Evolutionary conservation across 2,113 vertebrate species (phyloP).

Genomic region (Bombycilla garrulus): DNA sequence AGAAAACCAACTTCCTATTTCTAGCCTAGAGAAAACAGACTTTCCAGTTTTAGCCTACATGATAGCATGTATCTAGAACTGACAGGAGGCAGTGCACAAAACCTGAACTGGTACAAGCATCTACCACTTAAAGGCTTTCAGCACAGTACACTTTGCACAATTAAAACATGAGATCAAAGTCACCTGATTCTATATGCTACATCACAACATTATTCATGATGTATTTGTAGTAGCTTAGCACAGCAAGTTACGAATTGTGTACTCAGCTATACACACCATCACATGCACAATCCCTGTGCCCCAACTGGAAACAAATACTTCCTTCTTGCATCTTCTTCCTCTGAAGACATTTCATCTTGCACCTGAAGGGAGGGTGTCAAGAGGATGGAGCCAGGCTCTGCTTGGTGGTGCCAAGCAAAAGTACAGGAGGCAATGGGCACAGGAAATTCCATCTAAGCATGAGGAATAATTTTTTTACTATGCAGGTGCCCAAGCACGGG

Average conservation of each 20-base stretch:
- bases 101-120: not conserved
- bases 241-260: not conserved
- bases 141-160: not conserved
- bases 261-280: not conserved
- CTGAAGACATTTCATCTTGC: not conserved
- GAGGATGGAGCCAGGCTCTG: not conserved
- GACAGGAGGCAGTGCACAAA: not conserved
- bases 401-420: not conserved
- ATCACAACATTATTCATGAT: not conserved
- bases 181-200: not conserved
- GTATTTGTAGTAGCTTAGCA: not conserved
- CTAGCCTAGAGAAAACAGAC: not conserved
- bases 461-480: not conserved
- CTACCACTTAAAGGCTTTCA: not conserved
- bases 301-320: not conserved
- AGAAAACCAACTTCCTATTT: not conserved
- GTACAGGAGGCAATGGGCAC: not conserved
- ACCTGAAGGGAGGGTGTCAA: not conserved
- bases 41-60: not conserved
- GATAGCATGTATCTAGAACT: not conserved
- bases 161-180: not conserved
- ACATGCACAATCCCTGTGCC: not conserved
- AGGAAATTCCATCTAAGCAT: not conserved
- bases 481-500: not conserved
- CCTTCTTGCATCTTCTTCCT: not conserved